Evolutionary conservation across 2,888 invertebrate genomes (phyloP), one percentile per base, ranked within the genome.

Genomic region (Axea sp.): DNA sequence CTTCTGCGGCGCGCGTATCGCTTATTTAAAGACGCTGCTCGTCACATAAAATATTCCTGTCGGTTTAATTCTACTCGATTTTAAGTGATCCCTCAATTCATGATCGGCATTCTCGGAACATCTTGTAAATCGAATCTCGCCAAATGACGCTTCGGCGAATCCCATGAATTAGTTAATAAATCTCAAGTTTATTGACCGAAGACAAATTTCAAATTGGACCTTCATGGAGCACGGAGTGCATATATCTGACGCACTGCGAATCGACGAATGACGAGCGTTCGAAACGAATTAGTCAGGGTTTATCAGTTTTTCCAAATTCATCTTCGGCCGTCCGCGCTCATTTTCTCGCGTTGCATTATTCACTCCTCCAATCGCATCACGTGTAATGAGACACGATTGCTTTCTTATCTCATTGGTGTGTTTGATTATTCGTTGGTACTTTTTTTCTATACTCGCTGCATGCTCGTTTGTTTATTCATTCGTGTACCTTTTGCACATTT

Each of bases 71-170:
- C 53, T 59, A 22, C 55, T 69, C 65, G 55, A 65, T 67, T 71
- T 69, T 60, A 49, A 75, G 69, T 60, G 75, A 75, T 75, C 75
- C 67, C 65, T 71, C 71, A 75, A 75, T 75, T 75, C 69, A 71
- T 37, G 64, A 75, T 75, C 75, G 43, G 65, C 55, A 65, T 75
- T 75, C 75, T 67, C 62, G 55, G 75, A 75, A 75, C 71, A 62
- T 71, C 71, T 75, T 65, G 75, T 60, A 67, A 65, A 71, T 71
- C 71, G 65, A 28, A 49, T 49, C 57, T 17, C 35, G 37, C 30
- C 59, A 47, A 73, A 73, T 33, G 62, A 68, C 57, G 43, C 12
- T 73, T 73, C 75, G 71, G 4, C 71, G 75, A 75, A 75, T 57
- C 60, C 55, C 60, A 51, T 67, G 68, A 75, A 75, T 75, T 75